Base-by-base conservation (phyloP, 2,113 vertebrate species). In the Erpornis zantholeuca region DNA sequence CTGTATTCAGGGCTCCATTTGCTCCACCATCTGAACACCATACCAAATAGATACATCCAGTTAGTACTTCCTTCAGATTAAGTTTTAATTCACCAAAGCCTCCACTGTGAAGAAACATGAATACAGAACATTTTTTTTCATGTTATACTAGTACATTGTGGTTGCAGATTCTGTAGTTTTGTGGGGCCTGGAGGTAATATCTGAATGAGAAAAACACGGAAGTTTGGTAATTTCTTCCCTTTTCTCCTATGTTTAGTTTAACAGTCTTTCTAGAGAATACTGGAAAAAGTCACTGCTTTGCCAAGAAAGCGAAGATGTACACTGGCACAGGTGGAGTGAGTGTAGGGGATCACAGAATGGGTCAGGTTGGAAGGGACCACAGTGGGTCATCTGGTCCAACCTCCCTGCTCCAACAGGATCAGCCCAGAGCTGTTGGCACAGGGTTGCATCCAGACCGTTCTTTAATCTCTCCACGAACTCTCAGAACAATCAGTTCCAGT, bases 281-380 rank as follows among this genome's bases (percentile, higher is more conserved):
- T 24, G 2, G 0, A 2, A 47, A 15, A 45, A 31, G 12, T 17
- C 3, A 14, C 31, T 2, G 35, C 8, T 17, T 40, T 5, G 7
- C 12, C 57, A 76, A 60, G 47, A 38, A 16, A 23, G 29, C 0
- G 0, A 25, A 36, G 57, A 17, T 11, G 42, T 6, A 3, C 7
- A 3, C 35, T 8, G 7, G 15, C 59, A 29, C 15, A 10, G 44
- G 33, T 24, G 54, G 10, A 52, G 6, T 0, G 0, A 50, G 18
- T 0, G 23, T 3, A 3, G 60, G 20, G 40, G 11, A 40, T 27
- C 38, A 31, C 59, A 44, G 66, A 57, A 44, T 3, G 44, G 52
- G 31, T 28, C 27, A 16, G 22, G 8, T 3, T 36, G 52, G 36
- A 65, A 68, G 15, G 29, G 70, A 61, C 2, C 21, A 47, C 20